Evolutionary conservation across 1,140 invertebrate genomes (phyloP), one percentile per base, ranked within the genome.

Genomic region (Protaetia brevitarsis): DNA sequence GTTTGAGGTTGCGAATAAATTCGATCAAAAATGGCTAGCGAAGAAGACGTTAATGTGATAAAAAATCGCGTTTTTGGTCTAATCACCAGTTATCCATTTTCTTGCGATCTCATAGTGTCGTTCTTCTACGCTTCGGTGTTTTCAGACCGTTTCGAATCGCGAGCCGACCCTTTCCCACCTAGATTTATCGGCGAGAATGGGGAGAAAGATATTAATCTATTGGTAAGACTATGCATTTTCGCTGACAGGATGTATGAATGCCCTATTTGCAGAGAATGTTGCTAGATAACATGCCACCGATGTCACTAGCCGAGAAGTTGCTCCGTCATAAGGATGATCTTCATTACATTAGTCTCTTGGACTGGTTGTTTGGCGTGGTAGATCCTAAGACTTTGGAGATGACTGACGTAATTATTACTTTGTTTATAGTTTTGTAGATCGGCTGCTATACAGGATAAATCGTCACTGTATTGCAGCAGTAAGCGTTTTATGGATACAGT

Each of bases 121-220:
- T 11, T 16, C 16, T 37, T 37, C 16, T 16, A 37, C 16, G 34
- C 34, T 3, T 11, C 34, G 3, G 10, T 37, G n/a, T 13, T 13
- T 3, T 37, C 34, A 2, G 3, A 37, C 16, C 34, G 34, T 37
- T 37, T 37, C 34, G 34, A 37, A 37, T 37, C 34, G n/a, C 34
- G 34, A 37, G 34, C 16, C 34, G 16, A 37, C 10, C 91, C 91
- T 11, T 92, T 91, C 80, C 91, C 91, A 41, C 84, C 87, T 3
- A 82, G 82, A 72, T 92, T 87, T 72, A 78, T 86, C 11, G 84
- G 82, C 67, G 82, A 85, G 70, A 83, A 84, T 29, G 16, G 16
- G 11, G 80, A 82, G 62, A 89, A 89, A 77, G 85, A 90, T 76
- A 85, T 89, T 68, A 84, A 87, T 72, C 77, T 78, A 70, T 79